Evolutionary conservation across 2,113 vertebrate genomes (phyloP).

Genomic region (Ciconia maguari): DNA sequence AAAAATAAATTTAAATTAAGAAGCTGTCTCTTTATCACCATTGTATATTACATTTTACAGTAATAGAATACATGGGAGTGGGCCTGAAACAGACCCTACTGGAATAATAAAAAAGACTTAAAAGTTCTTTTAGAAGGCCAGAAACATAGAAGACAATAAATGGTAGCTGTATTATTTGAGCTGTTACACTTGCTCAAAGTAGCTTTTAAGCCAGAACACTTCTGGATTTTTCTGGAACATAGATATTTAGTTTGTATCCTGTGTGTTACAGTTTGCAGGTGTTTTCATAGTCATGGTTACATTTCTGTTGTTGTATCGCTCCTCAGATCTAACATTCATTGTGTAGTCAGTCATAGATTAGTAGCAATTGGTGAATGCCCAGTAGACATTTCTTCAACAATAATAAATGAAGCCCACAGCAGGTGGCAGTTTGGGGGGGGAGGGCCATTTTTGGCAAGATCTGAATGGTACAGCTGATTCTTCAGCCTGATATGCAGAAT

Average conservation of each 20-base stretch:
- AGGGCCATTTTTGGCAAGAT: not conserved
- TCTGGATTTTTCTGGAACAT: not conserved
- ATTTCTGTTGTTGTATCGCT: not conserved
- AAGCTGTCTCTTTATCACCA: not conserved
- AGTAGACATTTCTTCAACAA: not conserved
- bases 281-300: not conserved
- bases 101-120: not conserved
- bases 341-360: not conserved
- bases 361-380: not conserved
- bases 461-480: not conserved
- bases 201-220: not conserved
- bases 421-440: not conserved
- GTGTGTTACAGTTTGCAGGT: not conserved
- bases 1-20: not conserved
- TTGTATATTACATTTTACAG: not conserved
- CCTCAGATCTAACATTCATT: not conserved
- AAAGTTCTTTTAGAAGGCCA: not conserved
- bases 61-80: not conserved
- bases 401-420: not conserved
- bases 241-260: not conserved
- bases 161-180: not conserved
- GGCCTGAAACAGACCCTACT: not conserved
- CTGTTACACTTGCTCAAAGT: not conserved
- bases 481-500: constrained; percentile 7
- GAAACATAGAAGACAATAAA: not conserved